A percentile compares a stretch with the other conserved stretches of the same genome.
Evolutionary conservation across 2,888 invertebrate species (phyloP).

Genomic region (Pardosa pseudoannulata): DNA sequence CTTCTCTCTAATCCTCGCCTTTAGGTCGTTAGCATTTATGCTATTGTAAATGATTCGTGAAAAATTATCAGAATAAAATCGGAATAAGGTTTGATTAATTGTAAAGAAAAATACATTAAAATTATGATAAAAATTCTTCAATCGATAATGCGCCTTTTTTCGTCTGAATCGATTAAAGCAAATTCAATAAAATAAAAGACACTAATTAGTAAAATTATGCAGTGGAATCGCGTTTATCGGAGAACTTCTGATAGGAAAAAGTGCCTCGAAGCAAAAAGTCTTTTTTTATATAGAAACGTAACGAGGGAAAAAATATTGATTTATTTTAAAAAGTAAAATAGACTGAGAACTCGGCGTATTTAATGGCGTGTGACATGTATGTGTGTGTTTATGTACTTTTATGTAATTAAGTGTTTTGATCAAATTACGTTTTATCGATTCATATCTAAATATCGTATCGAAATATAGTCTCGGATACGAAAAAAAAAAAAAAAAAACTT

Average conservation of each 20-base stretch:
- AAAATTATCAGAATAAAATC: slow-evolving; percentile 10
- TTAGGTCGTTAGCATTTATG: slow-evolving; percentile 7
- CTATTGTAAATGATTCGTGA: slow-evolving; percentile 13
- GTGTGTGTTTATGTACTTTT: background rate
- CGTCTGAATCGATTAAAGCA: background rate
- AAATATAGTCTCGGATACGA: too few species aligned
- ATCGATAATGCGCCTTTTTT: background rate
- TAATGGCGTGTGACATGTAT: background rate
- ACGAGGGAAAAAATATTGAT: background rate
- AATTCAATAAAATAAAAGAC: slow-evolving; percentile 9
- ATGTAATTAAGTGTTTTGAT: background rate
- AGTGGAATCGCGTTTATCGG: background rate
- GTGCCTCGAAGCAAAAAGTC: background rate
- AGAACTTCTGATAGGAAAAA: background rate
- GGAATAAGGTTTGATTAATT: background rate
- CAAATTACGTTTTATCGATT: background rate
- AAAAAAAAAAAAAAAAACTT: too few species aligned
- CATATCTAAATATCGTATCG: background rate
- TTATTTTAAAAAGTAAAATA: slow-evolving; percentile 3
- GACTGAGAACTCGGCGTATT: background rate
- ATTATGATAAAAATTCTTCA: background rate
- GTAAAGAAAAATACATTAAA: background rate
- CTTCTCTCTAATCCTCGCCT: background rate
- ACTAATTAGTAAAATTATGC: slow-evolving; percentile 19
- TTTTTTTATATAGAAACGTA: background rate